Base-by-base conservation (phyloP, 2,113 vertebrate genomes). In the Meles meles region DNA sequence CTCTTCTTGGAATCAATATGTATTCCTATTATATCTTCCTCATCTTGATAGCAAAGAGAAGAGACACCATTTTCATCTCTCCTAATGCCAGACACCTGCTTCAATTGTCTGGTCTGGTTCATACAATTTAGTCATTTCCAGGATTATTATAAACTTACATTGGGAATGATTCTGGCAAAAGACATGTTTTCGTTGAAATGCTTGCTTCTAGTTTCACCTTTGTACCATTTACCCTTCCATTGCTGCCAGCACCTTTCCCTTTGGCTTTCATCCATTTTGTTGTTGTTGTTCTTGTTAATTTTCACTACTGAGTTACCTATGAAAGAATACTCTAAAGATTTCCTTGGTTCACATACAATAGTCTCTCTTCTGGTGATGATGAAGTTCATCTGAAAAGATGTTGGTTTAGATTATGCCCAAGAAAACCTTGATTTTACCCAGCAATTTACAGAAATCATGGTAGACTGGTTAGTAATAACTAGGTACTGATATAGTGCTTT, bases 71-170 rank as follows among this genome's bases (percentile, higher is more conserved):
- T 96, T 94, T 90, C 59, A 42, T 69, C n/a, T 77, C 3, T 96
- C 0, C 44, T 96, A 0, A 34, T 97, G 90, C 97, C 97, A 98
- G 97, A 84, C 97, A 98, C 98, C 96, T 98, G 96, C 83, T 96
- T 98, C 88, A 79, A 74, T 86, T 84, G 94, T 90, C 71, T 90
- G 15, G 27, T 34, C 85, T 69, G 52, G 52, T 74, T 92, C 63
- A 61, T 42, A 49, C 9, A 72, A 81, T 84, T 81, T 44, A 90
- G 34, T 93, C 79, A 87, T 97, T 96, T 97, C 34, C 74, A 85
- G 49, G 49, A 81, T 93, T 96, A 90, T 95, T 96, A 93, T 67
- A 90, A 91, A 85, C 57, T 93, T 95, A 76, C 21, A 89, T 11
- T 55, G 47, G 57, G 55, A 95, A 82, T 31, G 72, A 67, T 92